Evolutionary conservation across 2,113 vertebrate genomes (phyloP), one percentile per base, ranked within the genome.

Genomic region (Mastomys coucha): DNA sequence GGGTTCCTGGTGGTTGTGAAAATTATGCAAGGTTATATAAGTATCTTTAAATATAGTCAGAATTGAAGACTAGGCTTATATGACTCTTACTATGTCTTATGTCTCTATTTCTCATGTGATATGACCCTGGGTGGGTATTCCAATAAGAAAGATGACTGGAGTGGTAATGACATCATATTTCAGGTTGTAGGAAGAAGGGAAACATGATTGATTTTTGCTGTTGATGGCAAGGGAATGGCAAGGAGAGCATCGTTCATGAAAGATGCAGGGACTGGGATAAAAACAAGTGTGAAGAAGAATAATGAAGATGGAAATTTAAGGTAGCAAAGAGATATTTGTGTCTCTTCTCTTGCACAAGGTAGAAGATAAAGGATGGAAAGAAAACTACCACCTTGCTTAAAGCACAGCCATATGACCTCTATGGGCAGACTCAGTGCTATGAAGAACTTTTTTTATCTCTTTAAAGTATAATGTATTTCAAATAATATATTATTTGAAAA

Each of bases 101-200:
- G 31, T 78, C 33, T 73, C 76, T 90, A 88, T 84, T 88, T 94
- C 69, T 92, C 19, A 31, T 86, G 31, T 91, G 84, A 70, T 91
- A 42, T 45, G 92, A 82, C n/a, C 72, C 49, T 39, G 31, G 56
- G 20, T 36, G 31, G 4, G 20, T 86, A 75, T 87, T 86, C 72
- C n/a, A 58, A 20, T 51, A 86, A 95, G 58, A 94, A 95, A 80
- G 42, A 95, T 86, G 82, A 70, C 77, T 58, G 19, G 16, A 33
- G 17, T 5, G 3, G 42, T 80, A 93, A 89, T 93, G 72, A 86
- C 92, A 72, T 81, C 84, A 36, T 91, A 95, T 93, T 76, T 96
- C 72, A 89, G 33, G 33, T 63, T 65, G 16, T 19, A 82, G 75
- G 65, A 70, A 85, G 49, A 88, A 51, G 49, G 7, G 1, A 11